phyloP scores from a whole-genome alignment of 2,113 vertebrate species.

The Catagonus wagneri region DNA sequence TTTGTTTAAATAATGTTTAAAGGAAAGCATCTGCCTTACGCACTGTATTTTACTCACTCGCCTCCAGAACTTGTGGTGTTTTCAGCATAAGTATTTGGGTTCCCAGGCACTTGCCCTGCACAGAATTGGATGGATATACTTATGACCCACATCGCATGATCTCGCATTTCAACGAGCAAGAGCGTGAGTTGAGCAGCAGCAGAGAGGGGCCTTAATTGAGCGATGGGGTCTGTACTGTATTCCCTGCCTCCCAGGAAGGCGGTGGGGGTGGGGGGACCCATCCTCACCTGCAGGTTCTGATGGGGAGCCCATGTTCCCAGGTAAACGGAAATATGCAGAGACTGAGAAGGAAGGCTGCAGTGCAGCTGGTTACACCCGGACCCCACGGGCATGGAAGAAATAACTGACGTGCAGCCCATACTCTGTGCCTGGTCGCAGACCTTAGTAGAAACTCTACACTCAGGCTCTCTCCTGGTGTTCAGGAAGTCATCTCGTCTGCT shows the following conservation, averaged over 20 bases:
- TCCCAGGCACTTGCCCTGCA: accelerated
- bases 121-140: accelerated
- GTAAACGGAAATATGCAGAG: accelerated
- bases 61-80: not conserved
- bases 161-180: not conserved
- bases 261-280: accelerated
- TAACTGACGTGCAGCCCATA: accelerated
- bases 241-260: accelerated
- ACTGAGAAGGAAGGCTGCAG: not conserved
- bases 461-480: accelerated
- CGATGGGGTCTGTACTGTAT: accelerated
- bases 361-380: accelerated
- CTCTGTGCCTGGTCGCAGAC: accelerated
- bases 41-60: not conserved
- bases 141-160: accelerated
- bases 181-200: accelerated
- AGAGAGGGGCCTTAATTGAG: not conserved
- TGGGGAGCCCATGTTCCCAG: accelerated
- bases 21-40: not conserved
- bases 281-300: accelerated
- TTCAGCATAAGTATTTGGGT: not conserved
- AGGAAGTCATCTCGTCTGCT: accelerated
- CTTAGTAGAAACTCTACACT: accelerated
- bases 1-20: not conserved
- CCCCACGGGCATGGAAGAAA: accelerated